Conservation (phyloP, 2,113 vertebrate genomes). For the Panthera leo region DNA sequence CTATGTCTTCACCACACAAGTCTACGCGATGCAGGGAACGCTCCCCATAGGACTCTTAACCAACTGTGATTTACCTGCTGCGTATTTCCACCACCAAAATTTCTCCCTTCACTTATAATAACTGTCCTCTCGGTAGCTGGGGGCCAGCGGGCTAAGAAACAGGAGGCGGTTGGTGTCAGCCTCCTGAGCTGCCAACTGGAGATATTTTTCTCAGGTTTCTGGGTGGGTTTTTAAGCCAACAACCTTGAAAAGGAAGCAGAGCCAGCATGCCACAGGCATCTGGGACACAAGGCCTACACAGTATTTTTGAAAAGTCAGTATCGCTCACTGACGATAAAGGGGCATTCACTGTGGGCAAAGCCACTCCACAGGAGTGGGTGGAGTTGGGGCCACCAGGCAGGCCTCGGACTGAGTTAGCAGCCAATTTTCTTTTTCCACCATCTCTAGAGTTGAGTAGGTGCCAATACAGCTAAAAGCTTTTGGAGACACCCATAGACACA, state of each 20-base stretch:
- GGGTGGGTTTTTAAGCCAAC: slow-evolving; percentile 66
- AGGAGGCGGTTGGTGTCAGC: neutral
- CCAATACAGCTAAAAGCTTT: slow-evolving; percentile 33
- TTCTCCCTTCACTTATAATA: neutral
- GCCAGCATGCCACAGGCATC: slow-evolving; percentile 68
- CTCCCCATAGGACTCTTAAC: neutral
- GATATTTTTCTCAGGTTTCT: slow-evolving; percentile 64
- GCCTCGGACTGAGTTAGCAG: slow-evolving; percentile 10
- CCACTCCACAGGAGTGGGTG: slow-evolving; percentile 41
- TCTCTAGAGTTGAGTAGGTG: slow-evolving; percentile 46
- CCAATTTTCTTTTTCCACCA: slow-evolving; percentile 68
- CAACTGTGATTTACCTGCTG: neutral
- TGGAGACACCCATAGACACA: slow-evolving; percentile 43
- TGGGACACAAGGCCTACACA: slow-evolving; percentile 69
- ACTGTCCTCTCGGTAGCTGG: neutral
- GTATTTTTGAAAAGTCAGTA: slow-evolving; percentile 65
- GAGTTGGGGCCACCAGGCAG: slow-evolving; percentile 52
- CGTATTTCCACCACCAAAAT: neutral
- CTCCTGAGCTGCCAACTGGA: slow-evolving; percentile 39
- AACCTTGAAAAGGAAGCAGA: slow-evolving; percentile 62
- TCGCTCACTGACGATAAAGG: slow-evolving; percentile 69
- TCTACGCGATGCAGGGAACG: neutral
- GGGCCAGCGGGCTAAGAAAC: neutral
- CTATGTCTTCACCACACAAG: neutral
- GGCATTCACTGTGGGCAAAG: slow-evolving; percentile 68